Percentiles rank a stretch among this genome's conserved stretches.
phyloP scores from a whole-genome alignment of 2,888 invertebrate species.

The Parnassius smintheus region DNA sequence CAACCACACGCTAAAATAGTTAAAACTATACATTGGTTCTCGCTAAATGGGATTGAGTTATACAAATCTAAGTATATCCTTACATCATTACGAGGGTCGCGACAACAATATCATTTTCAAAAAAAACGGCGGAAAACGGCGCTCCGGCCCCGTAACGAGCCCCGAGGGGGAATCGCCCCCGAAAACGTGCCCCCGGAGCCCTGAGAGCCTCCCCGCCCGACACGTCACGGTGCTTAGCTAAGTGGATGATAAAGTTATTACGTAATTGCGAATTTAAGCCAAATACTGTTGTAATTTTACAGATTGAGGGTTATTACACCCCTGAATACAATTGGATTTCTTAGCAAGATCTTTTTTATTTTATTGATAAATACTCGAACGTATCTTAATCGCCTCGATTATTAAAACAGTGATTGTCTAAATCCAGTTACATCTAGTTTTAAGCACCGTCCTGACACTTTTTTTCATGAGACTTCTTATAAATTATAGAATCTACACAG shows the following conservation, averaged over 20 bases:
- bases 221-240: slow-evolving; percentile 47
- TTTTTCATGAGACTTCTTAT: too few species aligned
- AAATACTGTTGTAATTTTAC: slow-evolving; percentile 24
- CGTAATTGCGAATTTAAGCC: slow-evolving; percentile 32
- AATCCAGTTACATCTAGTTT: too few species aligned
- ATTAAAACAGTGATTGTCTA: too few species aligned
- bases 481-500: too few species aligned
- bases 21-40: slow-evolving; percentile 37
- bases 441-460: too few species aligned
- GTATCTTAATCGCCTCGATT: too few species aligned
- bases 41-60: slow-evolving; percentile 41
- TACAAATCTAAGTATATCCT: slow-evolving; percentile 41
- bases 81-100: slow-evolving; percentile 43
- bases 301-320: slow-evolving; percentile 21
- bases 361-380: too few species aligned
- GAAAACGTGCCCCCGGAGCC: slow-evolving; percentile 32
- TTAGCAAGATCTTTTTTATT: too few species aligned
- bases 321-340: not conserved
- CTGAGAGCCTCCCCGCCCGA: slow-evolving; percentile 29
- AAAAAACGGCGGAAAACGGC: slow-evolving; percentile 43
- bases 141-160: slow-evolving; percentile 39
- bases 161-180: slow-evolving; percentile 34
- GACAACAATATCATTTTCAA: slow-evolving; percentile 62
- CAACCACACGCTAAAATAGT: slow-evolving; percentile 28
- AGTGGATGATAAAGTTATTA: slow-evolving; percentile 45